A percentile compares a stretch with the other conserved stretches of the same genome.
phyloP scores from a whole-genome alignment of 2,888 invertebrate species.

The Dioctria rufipes region DNA sequence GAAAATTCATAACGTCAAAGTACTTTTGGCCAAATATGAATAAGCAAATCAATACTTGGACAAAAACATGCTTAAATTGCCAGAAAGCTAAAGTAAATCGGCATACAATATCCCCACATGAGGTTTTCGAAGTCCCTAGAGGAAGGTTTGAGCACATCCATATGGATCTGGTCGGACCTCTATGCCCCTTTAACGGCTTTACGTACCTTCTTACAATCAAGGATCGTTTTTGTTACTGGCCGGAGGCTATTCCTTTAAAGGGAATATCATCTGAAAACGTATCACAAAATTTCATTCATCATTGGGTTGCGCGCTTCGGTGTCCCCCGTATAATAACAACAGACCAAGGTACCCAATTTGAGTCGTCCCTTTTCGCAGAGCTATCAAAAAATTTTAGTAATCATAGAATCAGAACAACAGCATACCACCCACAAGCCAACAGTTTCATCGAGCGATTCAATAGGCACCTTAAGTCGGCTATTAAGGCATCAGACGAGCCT shows the following conservation, averaged over 20 bases:
- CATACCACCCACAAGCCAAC: not conserved
- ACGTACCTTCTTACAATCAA: not conserved
- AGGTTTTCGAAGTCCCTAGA: not conserved
- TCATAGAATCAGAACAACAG: not conserved
- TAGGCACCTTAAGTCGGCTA: not conserved
- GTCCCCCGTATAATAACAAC: not conserved
- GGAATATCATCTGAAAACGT: not conserved
- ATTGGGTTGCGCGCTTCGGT: not conserved
- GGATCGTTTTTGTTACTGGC: not conserved
- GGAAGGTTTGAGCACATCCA: conserved; percentile 6
- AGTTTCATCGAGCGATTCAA: not conserved
- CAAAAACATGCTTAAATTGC: too few species aligned
- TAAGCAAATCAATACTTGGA: too few species aligned
- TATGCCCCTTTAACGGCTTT: not conserved
- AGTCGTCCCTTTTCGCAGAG: not conserved
- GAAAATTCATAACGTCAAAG: too few species aligned
- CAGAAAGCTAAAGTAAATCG: too few species aligned
- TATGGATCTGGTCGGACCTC: conserved; percentile 3
- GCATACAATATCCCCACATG: not conserved
- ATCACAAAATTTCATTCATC: not conserved
- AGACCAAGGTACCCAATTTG: not conserved
- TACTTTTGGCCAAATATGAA: too few species aligned
- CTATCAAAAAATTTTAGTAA: not conserved
- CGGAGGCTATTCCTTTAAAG: not conserved
- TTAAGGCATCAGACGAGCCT: not conserved